A percentile compares a stretch with the other conserved stretches of the same genome.
phyloP scores from a whole-genome alignment of 2,113 vertebrate species.

The Hassar affinis region DNA sequence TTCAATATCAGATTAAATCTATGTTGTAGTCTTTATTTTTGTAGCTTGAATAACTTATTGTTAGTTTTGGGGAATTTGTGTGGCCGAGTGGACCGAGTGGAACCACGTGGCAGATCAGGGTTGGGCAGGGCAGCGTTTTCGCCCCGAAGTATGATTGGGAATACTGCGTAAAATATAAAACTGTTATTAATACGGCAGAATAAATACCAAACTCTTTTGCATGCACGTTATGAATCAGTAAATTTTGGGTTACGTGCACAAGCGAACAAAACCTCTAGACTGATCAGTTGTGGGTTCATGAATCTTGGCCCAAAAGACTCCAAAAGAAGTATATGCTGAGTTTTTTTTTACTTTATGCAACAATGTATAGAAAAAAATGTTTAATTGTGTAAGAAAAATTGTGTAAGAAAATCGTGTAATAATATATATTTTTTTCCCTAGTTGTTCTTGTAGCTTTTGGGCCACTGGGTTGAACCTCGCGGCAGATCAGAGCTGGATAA shows the following conservation, averaged over 20 bases:
- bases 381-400: not conserved
- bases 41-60: not conserved
- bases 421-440: not conserved
- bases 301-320: not conserved
- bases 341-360: not conserved
- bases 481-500: not conserved
- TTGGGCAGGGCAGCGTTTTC: not conserved
- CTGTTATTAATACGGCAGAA: not conserved
- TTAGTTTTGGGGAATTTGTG: not conserved
- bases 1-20: not conserved
- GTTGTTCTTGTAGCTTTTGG: not conserved
- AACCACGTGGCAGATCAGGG: constrained; percentile 11
- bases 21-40: not conserved
- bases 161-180: not conserved
- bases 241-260: not conserved
- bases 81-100: not conserved
- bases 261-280: not conserved
- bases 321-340: not conserved
- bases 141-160: not conserved
- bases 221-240: not conserved
- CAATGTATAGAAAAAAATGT: not conserved
- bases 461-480: not conserved
- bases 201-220: not conserved
- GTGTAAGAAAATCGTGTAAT: too few species aligned
- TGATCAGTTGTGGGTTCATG: not conserved